phyloP scores from a whole-genome alignment of 2,888 invertebrate species.

The Lasioglossum figueresi region DNA sequence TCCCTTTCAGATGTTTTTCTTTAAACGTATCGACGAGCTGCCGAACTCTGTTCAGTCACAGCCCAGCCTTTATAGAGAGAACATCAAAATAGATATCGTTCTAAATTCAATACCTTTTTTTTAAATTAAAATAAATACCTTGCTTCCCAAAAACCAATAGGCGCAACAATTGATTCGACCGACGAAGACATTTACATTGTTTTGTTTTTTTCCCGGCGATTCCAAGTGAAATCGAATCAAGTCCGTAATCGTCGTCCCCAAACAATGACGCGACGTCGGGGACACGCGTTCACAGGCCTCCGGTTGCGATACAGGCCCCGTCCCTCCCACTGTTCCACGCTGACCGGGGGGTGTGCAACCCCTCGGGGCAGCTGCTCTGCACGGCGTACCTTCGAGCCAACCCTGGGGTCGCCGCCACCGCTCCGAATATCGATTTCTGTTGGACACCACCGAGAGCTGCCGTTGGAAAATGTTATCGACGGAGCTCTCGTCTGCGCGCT shows the following conservation, averaged over 20 bases:
- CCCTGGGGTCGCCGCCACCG: constrained; percentile 36
- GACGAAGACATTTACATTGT: constrained; percentile 24
- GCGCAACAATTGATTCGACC: constrained; percentile 30
- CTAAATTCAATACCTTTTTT: too few relatives aligned
- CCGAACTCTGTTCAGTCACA: too few relatives aligned
- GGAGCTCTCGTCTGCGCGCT: constrained; percentile 42
- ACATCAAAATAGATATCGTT: too few relatives aligned
- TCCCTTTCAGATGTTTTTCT: too few relatives aligned
- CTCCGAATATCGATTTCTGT: constrained; percentile 67
- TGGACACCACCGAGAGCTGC: constrained; percentile 63
- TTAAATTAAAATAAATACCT: too few relatives aligned
- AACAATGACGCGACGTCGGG: constrained; percentile 61
- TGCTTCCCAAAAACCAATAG: too few relatives aligned
- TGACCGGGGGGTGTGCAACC: constrained; percentile 46
- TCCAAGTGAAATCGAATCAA: constrained; percentile 65
- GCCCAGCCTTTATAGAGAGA: too few relatives aligned
- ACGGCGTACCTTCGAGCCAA: constrained; percentile 55
- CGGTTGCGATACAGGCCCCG: constrained; percentile 27
- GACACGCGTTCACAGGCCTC: constrained; percentile 51
- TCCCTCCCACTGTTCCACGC: constrained; percentile 43
- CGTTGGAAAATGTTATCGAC: constrained; percentile 69
- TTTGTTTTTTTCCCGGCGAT: constrained; percentile 18
- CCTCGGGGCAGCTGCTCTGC: constrained; percentile 53
- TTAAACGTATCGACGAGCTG: too few relatives aligned
- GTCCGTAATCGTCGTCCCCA: constrained; percentile 52